Percentiles rank a stretch among this genome's conserved stretches.
phyloP scores from a whole-genome alignment of 2,888 invertebrate genomes.

The Acanthosepion esculentum region DNA sequence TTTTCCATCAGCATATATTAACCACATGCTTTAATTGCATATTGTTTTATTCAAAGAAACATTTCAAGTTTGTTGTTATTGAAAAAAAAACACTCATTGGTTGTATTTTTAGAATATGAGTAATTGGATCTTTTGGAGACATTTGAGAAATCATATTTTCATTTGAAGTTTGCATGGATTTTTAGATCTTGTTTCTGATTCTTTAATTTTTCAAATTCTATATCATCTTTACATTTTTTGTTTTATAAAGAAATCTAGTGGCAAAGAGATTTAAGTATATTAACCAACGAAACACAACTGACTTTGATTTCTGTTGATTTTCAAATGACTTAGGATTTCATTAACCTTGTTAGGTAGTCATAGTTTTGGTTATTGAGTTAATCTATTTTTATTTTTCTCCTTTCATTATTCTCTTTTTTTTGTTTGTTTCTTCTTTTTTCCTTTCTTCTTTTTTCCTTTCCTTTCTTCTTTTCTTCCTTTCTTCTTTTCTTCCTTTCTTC shows the following conservation, averaged over 20 bases:
- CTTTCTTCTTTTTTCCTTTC: background rate
- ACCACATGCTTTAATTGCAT: too few species aligned
- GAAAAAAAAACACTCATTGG: too few species aligned
- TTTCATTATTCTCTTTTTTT: background rate
- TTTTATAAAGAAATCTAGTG: background rate
- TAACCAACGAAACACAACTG: background rate
- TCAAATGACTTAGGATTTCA: background rate
- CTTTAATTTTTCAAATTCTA: background rate
- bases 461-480: background rate
- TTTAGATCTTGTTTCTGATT: too few species aligned
- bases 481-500: background rate
- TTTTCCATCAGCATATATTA: too few species aligned
- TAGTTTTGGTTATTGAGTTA: background rate
- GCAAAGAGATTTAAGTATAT: background rate
- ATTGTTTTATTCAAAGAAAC: too few species aligned
- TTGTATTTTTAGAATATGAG: too few species aligned
- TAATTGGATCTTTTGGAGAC: too few species aligned
- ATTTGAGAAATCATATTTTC: too few species aligned
- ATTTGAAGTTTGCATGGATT: too few species aligned
- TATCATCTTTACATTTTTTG: background rate
- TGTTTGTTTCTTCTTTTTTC: background rate
- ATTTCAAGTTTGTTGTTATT: too few species aligned
- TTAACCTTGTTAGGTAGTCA: background rate
- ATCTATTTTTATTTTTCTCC: background rate
- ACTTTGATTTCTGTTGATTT: background rate